Conservation (phyloP, 2,113 vertebrate genomes). For the Cyrtonyx montezumae region DNA sequence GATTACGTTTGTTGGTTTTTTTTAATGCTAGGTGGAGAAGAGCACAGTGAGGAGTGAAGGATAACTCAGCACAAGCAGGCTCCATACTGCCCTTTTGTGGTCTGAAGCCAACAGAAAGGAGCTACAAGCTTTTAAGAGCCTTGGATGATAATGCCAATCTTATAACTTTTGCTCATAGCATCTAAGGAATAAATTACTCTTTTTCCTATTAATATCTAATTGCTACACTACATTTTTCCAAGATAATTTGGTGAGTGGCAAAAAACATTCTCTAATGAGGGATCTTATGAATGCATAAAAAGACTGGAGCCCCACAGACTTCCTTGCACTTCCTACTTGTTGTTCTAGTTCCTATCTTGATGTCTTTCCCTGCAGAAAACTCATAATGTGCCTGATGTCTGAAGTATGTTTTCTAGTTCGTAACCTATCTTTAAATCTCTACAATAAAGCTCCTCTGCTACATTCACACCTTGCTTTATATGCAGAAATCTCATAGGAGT, state of each 20-base stretch:
- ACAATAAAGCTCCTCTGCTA: neutral
- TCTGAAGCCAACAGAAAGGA: neutral
- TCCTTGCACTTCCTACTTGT: neutral
- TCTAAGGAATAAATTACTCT: too few species aligned
- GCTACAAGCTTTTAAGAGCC: neutral
- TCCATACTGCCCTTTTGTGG: neutral
- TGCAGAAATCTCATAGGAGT: neutral
- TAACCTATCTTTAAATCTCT: neutral
- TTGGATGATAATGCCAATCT: neutral
- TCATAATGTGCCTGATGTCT: neutral
- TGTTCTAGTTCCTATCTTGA: neutral
- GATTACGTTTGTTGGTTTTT: too few species aligned
- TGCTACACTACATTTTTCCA: neutral
- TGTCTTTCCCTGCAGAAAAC: neutral
- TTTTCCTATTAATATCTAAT: too few species aligned
- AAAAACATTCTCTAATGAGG: neutral
- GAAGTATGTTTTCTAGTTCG: neutral
- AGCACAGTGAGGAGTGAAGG: neutral
- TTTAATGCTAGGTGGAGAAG: neutral
- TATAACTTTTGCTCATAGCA: neutral
- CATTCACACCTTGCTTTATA: neutral
- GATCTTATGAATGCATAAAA: neutral
- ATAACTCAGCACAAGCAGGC: neutral
- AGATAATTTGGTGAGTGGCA: neutral
- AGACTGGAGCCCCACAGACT: neutral